These are phyloP conservation scores for Alauda arvensis DNA, from an alignment of 2,797 vertebrate genomes.

Conservation along the genomic window DNA sequence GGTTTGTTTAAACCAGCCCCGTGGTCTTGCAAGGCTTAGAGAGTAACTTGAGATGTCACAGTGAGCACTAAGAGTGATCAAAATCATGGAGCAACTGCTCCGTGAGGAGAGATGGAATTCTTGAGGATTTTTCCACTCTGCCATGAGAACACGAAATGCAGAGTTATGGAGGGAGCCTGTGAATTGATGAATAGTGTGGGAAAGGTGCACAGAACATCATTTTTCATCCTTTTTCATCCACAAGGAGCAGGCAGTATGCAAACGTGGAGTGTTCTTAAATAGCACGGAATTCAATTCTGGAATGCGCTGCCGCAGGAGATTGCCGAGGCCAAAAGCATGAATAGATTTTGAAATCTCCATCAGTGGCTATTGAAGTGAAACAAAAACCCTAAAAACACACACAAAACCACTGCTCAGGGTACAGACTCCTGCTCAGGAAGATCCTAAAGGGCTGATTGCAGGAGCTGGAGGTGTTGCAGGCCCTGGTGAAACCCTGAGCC, in stretches of 20 bases:
- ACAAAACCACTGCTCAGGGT: background rate
- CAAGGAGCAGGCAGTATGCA: background rate
- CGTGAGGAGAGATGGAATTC: constrained; percentile 26
- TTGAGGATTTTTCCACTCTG: background rate
- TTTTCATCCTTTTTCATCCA: background rate
- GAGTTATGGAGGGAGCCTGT: background rate
- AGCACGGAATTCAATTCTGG: background rate
- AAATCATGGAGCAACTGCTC: constrained; percentile 37
- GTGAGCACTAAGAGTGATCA: background rate
- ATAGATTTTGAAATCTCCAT: background rate
- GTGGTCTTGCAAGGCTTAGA: background rate
- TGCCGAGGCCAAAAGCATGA: background rate
- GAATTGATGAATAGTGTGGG: background rate
- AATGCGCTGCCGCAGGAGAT: background rate
- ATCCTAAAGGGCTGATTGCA: background rate
- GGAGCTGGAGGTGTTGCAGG: background rate
- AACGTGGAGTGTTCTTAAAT: background rate
- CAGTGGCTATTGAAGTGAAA: constrained; percentile 19
- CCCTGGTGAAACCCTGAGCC: background rate
- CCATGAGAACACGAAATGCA: background rate
- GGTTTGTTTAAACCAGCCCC: background rate
- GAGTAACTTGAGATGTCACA: constrained; percentile 24
- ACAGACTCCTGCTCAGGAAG: background rate
- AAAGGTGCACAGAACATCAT: background rate
- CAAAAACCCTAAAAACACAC: background rate